Evolutionary conservation across 1,140 invertebrate species (phyloP).

Genomic region (Geopemphigus sp.): DNA sequence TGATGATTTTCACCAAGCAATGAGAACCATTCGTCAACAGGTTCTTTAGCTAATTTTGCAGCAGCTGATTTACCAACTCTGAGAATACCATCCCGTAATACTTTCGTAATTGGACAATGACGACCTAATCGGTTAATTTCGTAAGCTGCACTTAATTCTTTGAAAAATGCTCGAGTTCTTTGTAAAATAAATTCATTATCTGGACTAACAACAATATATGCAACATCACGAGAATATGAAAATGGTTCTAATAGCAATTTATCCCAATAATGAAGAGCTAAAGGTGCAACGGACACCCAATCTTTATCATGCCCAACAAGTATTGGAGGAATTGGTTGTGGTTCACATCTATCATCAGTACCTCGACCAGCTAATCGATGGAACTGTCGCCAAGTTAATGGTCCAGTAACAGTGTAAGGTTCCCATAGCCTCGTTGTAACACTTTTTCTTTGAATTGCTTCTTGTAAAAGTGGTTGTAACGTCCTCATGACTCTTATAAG

Average conservation of each 20-base stretch:
- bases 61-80: slow-evolving; percentile 72
- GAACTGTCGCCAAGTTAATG: slow-evolving; percentile 95
- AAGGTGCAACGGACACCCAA: slow-evolving; percentile 89
- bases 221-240: slow-evolving; percentile 85
- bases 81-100: slow-evolving; percentile 83
- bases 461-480: slow-evolving; percentile 87
- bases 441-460: slow-evolving; percentile 91
- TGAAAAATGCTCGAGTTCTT: slow-evolving; percentile 82
- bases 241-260: slow-evolving; percentile 91
- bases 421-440: slow-evolving; percentile 77
- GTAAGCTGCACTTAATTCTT: slow-evolving; percentile 87
- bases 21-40: slow-evolving; percentile 89
- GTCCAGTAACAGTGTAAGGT: slow-evolving; percentile 79
- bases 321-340: slow-evolving; percentile 91
- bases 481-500: slow-evolving; percentile 87
- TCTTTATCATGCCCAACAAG: slow-evolving; percentile 93
- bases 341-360: slow-evolving; percentile 92
- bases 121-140: slow-evolving; percentile 84
- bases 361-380: slow-evolving; percentile 89
- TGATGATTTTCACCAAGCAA: slow-evolving; percentile 75
- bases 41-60: slow-evolving; percentile 65
- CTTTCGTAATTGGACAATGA: slow-evolving; percentile 82
- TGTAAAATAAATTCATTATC: slow-evolving; percentile 82
- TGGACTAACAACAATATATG: slow-evolving; percentile 90
- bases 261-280: slow-evolving; percentile 92